Base-by-base conservation (phyloP, 1,140 invertebrate genomes). In the Drosophila athabasca region DNA sequence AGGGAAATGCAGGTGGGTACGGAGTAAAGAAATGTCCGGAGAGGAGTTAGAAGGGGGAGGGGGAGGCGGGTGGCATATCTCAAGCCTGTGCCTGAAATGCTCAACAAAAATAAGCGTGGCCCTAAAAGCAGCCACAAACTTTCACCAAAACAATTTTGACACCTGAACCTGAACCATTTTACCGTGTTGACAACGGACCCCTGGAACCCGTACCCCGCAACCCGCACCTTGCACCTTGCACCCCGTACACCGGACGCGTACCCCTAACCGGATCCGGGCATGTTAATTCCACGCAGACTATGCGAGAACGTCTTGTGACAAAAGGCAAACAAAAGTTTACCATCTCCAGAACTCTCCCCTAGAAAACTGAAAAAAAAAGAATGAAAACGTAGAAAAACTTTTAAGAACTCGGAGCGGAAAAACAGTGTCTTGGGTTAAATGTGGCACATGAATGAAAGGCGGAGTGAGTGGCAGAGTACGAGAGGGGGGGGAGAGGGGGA, bases 51-150 rank as follows among this genome's bases (percentile, higher is more conserved):
- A 1, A 19, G 8, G 29, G 6, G n/a, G n/a, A 6, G 29, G 6
- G n/a, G n/a, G 44, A 6, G 55, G 24, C 41, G 46, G 24, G 17
- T 19, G 64, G 29, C 67, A 69, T 52, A 69, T 69, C 67, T 69
- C 67, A 69, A 69, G 51, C 79, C 65, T 83, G 76, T 39, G 44
- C 71, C 62, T 83, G 76, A 83, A 83, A 84, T 67, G 65, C 75
- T 64, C 41, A 62, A 61, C 70, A 68, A 74, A 82, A 74, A 73
- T 51, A 82, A 78, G 70, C 79, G 70, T 83, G 61, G 62, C 72
- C 72, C 64, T 84, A 80, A 84, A 85, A 77, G 77, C 73, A 77
- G 78, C 81, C 81, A 70, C 82, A 85, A 87, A 81, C 69, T 85
- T 78, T 73, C 71, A 55, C 58, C 82, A 76, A 80, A 73, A 74